Evolutionary conservation across 2,797 vertebrate genomes (phyloP).

Genomic region (Numenius phaeopus): DNA sequence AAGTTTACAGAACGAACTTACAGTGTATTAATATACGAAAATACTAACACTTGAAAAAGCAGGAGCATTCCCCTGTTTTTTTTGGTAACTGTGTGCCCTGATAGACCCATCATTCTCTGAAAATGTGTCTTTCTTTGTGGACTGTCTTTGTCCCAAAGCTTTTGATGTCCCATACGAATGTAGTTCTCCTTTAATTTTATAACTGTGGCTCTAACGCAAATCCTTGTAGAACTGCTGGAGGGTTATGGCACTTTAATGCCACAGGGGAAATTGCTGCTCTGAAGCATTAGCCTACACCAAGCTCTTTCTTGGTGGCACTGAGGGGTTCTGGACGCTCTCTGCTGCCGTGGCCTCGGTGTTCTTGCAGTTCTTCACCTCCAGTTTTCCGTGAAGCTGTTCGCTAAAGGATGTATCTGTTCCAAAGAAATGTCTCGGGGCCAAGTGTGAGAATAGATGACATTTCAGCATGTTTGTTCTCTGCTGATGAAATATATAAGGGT

Average conservation of each 20-base stretch:
- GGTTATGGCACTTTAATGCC: background rate
- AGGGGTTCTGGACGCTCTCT: background rate
- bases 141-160: background rate
- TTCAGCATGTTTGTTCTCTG: slow-evolving; percentile 11
- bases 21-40: background rate
- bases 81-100: background rate
- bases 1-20: background rate
- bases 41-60: background rate
- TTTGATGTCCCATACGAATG: background rate
- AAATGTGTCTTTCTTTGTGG: background rate
- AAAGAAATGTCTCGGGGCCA: background rate
- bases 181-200: background rate
- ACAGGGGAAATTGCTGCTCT: background rate
- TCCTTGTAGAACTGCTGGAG: background rate
- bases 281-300: background rate
- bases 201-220: background rate
- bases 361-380: background rate
- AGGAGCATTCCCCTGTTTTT: background rate
- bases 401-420: background rate
- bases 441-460: slow-evolving; percentile 12
- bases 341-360: background rate
- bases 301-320: background rate
- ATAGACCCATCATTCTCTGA: background rate
- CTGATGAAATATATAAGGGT: background rate
- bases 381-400: background rate